Evolutionary conservation across 2,888 invertebrate species (phyloP), one percentile per base, ranked within the genome.

Genomic region (Sthenelais limicola): DNA sequence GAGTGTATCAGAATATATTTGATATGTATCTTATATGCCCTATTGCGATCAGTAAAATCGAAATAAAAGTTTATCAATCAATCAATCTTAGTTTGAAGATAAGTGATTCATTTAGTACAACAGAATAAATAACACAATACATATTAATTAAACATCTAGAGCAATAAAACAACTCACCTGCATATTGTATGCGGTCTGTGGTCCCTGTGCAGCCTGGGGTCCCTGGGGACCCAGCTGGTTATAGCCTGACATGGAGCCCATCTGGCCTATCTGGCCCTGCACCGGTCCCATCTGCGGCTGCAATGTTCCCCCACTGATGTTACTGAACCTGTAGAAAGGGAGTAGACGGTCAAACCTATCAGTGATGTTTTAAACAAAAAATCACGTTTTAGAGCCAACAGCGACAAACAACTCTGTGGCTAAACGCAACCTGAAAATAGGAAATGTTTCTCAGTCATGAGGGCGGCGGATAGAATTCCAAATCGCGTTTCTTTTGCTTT

Each of bases 181-280:
- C 76, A 78, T 78, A 75, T 66, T 66, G 48, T 77, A 77, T 28
- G 74, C 66, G 28, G 72, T 77, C 15, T 76, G 77, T 67, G 47
- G 75, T 78, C 32, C 75, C 32, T 73, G 24, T 70, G 30, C 43
- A 48, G 43, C 70, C 72, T 54, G 54, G 28, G 69, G 71, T 28
- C 38, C 58, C 35, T 58, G 69, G 12, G 71, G 58, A 15, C 81
- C 82, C 80, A 84, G 82, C 76, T 84, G 84, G 62, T 77, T 84
- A 75, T 84, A 85, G 56, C 76, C 78, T 0, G 78, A 71, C 76
- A 82, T 78, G 70, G 79, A 79, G 69, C 77, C 73, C 32, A 54
- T 68, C 30, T 47, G 48, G n/a, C 69, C 56, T 32, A 73, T 73
- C 43, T 68, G 52, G 1, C 33, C 30, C 68, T 51, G 49, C 1